These are phyloP conservation scores for Psilopogon haemacephalus DNA, from an alignment of 2,113 vertebrate genomes.

Conservation along the genomic window DNA sequence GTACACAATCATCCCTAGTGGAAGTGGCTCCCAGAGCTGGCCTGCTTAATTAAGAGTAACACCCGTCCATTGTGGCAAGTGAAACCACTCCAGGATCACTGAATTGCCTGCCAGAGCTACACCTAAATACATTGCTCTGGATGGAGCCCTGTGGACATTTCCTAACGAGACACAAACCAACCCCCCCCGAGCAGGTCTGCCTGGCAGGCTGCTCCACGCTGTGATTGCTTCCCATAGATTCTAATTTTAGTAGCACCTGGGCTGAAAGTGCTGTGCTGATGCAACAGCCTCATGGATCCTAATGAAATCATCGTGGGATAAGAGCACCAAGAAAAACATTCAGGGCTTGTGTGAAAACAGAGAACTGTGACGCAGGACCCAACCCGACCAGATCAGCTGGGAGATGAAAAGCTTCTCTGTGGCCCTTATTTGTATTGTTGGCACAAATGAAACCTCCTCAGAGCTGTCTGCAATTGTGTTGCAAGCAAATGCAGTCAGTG, in stretches of 20 bases:
- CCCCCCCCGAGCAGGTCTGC: not conserved
- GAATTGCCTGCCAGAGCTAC: not conserved
- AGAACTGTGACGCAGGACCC: not conserved
- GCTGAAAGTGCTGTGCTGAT: not conserved
- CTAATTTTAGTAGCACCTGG: conserved; percentile 30
- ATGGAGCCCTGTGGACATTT: conserved; percentile 38
- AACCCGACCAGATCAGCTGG: not conserved
- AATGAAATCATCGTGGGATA: conserved; percentile 27
- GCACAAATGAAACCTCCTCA: conserved; percentile 8
- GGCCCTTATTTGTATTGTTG: not conserved
- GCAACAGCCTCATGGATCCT: not conserved
- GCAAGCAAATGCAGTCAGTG: not conserved
- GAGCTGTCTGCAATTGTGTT: not conserved
- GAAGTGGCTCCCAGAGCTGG: too few relatives aligned
- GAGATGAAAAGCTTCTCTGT: not conserved
- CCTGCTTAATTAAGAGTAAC: not conserved
- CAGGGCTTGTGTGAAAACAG: conserved; percentile 8
- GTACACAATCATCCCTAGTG: not conserved
- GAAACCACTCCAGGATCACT: not conserved
- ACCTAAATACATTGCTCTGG: not conserved
- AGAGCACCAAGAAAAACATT: conserved; percentile 36
- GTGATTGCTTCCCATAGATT: conserved; percentile 13
- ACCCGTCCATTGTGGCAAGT: not conserved
- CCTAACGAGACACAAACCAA: not conserved
- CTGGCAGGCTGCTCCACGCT: not conserved